Evolutionary conservation across 1,140 invertebrate genomes (phyloP).

Genomic region (Vanessa atalanta): DNA sequence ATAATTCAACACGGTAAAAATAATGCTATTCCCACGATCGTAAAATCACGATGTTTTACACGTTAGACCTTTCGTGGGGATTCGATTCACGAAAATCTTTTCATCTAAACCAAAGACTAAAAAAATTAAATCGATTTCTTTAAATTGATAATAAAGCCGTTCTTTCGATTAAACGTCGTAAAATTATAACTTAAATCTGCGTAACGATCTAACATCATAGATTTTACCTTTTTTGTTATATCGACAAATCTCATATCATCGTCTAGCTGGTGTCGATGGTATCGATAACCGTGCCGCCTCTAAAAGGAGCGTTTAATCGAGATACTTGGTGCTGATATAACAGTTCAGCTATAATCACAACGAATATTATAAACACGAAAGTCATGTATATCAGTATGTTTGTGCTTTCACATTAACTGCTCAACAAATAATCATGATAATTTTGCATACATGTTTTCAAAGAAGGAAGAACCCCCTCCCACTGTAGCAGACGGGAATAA

Average conservation of each 20-base stretch:
- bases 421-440: too few species aligned
- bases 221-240: conserved; percentile 25
- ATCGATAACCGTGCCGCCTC: conserved; percentile 18
- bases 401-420: too few species aligned
- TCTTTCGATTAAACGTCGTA: conserved; percentile 9
- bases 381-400: not conserved
- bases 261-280: conserved; percentile 17
- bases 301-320: conserved; percentile 36
- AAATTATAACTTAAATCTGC: conserved; percentile 26
- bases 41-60: conserved; percentile 62
- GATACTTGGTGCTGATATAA: not conserved
- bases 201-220: conserved; percentile 31
- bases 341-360: not conserved
- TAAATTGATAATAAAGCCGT: conserved; percentile 13
- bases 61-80: not conserved
- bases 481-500: too few species aligned
- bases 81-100: conserved; percentile 49
- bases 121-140: not conserved
- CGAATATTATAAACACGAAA: not conserved
- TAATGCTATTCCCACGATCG: conserved; percentile 74
- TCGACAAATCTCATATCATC: conserved; percentile 27
- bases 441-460: too few species aligned
- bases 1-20: conserved; percentile 63
- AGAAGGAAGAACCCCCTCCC: too few species aligned
- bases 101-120: conserved; percentile 31